phyloP scores from a whole-genome alignment of 2,888 invertebrate genomes.

The Linnaemya vulpina region DNA sequence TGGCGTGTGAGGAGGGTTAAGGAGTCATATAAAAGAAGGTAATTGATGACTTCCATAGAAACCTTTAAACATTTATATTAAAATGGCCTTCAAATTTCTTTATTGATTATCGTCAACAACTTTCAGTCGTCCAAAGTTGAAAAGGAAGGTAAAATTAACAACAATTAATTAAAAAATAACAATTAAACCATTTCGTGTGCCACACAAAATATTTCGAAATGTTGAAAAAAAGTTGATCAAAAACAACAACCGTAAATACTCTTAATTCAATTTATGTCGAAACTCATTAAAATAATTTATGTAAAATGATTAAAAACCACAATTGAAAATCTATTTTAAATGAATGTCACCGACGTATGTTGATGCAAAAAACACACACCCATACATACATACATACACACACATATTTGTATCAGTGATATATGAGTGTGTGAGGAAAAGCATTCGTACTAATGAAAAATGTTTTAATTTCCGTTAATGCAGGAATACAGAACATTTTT shows the following conservation, averaged over 20 bases:
- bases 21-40: no score
- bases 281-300: conserved; percentile 81
- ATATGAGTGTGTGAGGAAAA: neutral
- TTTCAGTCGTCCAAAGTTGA: neutral
- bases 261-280: conserved; percentile 67
- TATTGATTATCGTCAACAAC: neutral
- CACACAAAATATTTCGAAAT: neutral
- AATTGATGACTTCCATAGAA: no score
- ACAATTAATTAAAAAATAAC: conserved; percentile 70
- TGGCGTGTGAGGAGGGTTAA: no score
- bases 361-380: conserved; percentile 33
- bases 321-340: conserved; percentile 82
- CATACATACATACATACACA: neutral
- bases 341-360: conserved; percentile 60
- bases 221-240: neutral
- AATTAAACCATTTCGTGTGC: conserved; percentile 43
- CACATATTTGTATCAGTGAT: no score
- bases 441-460: neutral
- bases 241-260: conserved; percentile 46
- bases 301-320: conserved; percentile 80
- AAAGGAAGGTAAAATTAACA: conserved; percentile 38
- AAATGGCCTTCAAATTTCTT: neutral
- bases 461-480: conserved; percentile 68
- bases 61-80: no score
- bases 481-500: neutral